These are phyloP conservation scores for Rafetus swinhoei DNA, from an alignment of 2,113 vertebrate species.

Conservation along the genomic window DNA sequence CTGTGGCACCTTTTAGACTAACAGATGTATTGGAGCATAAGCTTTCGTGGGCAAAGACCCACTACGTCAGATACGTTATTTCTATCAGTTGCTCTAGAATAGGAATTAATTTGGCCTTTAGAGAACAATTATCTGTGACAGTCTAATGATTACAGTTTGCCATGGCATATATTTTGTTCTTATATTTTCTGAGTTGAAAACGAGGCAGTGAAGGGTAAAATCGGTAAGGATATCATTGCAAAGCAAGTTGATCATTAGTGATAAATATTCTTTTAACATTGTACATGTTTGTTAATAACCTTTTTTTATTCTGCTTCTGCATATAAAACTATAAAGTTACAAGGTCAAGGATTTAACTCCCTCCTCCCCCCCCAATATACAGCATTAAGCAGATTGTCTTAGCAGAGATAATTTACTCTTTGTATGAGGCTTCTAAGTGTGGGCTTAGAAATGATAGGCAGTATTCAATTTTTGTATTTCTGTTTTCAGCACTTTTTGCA, in stretches of 20 bases:
- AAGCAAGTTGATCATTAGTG: rapidly evolving
- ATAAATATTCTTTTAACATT: neutral
- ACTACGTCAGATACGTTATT: no score
- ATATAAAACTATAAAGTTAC: neutral
- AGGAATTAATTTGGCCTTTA: no score
- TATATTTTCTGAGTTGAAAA: neutral
- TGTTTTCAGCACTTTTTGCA: neutral
- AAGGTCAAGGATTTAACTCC: neutral
- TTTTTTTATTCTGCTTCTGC: neutral
- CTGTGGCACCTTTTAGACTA: no score
- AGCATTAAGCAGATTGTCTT: neutral
- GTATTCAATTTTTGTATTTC: neutral
- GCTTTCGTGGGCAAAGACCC: no score
- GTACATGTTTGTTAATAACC: neutral
- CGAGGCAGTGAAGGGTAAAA: neutral
- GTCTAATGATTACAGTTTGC: no score
- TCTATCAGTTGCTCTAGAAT: no score
- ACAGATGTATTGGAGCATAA: no score
- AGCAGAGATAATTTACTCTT: neutral
- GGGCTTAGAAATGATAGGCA: neutral
- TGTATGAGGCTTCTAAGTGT: neutral
- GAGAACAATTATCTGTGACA: no score
- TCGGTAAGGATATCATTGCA: neutral
- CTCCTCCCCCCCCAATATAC: neutral
- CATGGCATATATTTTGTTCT: no score